phyloP scores from a whole-genome alignment of 2,888 invertebrate species.

The Stenotaenia linearis region DNA sequence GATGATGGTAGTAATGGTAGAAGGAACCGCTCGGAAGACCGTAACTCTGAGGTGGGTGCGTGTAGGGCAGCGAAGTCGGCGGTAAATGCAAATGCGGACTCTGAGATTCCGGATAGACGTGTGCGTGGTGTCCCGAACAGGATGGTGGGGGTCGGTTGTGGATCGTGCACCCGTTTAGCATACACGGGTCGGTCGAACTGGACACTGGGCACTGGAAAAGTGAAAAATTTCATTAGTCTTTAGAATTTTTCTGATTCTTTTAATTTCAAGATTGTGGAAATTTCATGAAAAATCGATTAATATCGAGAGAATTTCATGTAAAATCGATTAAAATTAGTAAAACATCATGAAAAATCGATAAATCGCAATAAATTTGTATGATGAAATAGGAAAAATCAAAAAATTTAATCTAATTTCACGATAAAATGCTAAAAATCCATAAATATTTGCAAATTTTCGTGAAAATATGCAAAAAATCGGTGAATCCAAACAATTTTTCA shows the following conservation, averaged over 20 bases:
- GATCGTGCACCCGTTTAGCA: neutral
- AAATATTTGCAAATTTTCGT: no score
- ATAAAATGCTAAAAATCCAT: no score
- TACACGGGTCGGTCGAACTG: neutral
- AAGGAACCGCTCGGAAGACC: slow-evolving; percentile 30
- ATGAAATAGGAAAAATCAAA: no score
- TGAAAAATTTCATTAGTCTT: no score
- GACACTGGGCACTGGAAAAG: neutral
- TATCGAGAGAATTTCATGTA: neutral
- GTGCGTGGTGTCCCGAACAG: slow-evolving; percentile 10
- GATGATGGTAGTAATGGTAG: slow-evolving; percentile 33
- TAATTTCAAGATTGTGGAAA: neutral
- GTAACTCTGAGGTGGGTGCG: neutral
- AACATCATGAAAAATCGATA: no score
- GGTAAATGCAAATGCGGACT: slow-evolving; percentile 27
- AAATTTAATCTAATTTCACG: no score
- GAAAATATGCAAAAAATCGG: no score
- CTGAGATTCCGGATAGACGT: slow-evolving; percentile 30
- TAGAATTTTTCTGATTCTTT: no score
- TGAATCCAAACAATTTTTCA: no score
- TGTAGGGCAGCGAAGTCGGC: neutral
- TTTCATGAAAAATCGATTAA: neutral
- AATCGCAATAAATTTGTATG: no score
- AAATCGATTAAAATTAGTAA: neutral
- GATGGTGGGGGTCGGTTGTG: neutral